Conservation (phyloP, 35 echinoderm and acorn worm species). For the Nesometra sesokonis region DNA sequence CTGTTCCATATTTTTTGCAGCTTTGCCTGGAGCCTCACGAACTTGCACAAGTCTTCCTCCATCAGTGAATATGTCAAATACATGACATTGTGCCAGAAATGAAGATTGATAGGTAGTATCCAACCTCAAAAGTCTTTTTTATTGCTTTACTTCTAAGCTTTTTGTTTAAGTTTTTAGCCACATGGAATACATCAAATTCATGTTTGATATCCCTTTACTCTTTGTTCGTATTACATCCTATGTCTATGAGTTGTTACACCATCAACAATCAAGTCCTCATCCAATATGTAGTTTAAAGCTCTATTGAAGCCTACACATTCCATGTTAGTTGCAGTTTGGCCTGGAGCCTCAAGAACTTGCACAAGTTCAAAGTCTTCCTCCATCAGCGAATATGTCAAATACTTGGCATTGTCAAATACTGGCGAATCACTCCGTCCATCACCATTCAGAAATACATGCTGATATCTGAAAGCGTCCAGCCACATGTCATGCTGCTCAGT, state of each 20-base stretch:
- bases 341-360: constrained; percentile 34
- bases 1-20: constrained; percentile 41
- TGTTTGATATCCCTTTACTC: constrained; percentile 27
- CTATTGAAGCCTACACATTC: constrained; percentile 29
- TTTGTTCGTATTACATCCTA: background rate
- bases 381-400: constrained; percentile 57
- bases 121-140: constrained; percentile 30
- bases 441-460: background rate
- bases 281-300: background rate
- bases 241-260: constrained; percentile 3
- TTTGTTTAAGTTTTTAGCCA: constrained; percentile 26
- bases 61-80: too few species aligned
- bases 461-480: background rate
- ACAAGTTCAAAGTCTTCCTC: constrained; percentile 25
- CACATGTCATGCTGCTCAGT: background rate
- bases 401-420: too few species aligned
- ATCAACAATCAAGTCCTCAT: background rate
- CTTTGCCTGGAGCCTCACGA: constrained; percentile 9
- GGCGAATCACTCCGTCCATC: constrained; percentile 53
- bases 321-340: constrained; percentile 28
- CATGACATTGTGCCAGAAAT: too few species aligned
- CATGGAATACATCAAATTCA: constrained; percentile 45
- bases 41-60: too few species aligned
- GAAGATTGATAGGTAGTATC: constrained; percentile 27
- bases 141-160: constrained; percentile 29